These are phyloP conservation scores for Zaprionus lineosus DNA, from an alignment of 2,888 invertebrate species.

Conservation along the genomic window DNA sequence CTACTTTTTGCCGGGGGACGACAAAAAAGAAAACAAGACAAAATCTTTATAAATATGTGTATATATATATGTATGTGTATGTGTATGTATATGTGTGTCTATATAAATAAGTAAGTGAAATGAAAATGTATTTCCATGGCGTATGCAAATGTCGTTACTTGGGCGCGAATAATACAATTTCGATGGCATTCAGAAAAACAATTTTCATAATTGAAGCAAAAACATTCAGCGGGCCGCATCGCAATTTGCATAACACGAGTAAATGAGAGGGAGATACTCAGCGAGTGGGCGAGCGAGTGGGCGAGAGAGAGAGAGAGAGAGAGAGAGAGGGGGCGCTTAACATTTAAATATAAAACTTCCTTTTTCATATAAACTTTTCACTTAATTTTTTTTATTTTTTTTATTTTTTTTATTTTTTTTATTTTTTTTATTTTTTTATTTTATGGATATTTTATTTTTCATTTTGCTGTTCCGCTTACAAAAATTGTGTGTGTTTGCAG, in stretches of 20 bases:
- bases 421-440: neutral
- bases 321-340: too few relatives aligned
- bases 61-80: too few relatives aligned
- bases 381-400: constrained; percentile 3
- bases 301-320: too few relatives aligned
- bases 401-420: constrained; percentile 16
- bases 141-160: constrained; percentile 67
- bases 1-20: too few relatives aligned
- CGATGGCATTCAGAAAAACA: constrained; percentile 69
- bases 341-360: constrained; percentile 29
- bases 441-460: constrained; percentile 7
- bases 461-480: neutral
- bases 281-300: too few relatives aligned
- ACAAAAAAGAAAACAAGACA: neutral
- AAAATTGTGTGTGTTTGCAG: constrained; percentile 28
- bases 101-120: constrained; percentile 20
- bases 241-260: constrained; percentile 50
- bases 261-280: too few relatives aligned
- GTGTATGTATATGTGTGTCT: constrained; percentile 1
- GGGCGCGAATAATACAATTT: constrained; percentile 74
- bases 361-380: neutral
- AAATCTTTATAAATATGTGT: neutral
- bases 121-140: constrained; percentile 31
- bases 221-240: constrained; percentile 45
- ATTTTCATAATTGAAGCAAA: constrained; percentile 74